Percentiles rank a stretch among this genome's conserved stretches.
Evolutionary conservation across 2,888 invertebrate genomes (phyloP).

Genomic region (Strigamia maritima): DNA sequence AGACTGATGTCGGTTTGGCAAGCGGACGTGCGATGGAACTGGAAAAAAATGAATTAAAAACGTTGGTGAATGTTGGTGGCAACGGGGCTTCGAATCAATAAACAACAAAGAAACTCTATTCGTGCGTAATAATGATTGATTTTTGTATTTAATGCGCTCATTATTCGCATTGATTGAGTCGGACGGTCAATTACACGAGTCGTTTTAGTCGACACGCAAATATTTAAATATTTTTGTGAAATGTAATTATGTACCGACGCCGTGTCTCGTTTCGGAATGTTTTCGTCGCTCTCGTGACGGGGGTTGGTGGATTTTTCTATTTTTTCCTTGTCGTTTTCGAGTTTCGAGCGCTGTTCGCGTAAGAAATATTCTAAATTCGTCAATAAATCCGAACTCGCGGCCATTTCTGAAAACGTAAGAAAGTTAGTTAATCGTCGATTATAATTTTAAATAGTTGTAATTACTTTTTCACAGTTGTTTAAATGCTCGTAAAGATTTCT

Average conservation of each 20-base stretch:
- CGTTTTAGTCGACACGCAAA: too few species aligned
- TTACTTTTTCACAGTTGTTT: not conserved
- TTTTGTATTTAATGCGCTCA: not conserved
- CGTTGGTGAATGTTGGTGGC: not conserved
- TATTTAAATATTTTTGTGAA: too few species aligned
- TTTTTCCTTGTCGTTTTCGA: not conserved
- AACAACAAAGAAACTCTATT: not conserved
- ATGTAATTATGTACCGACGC: too few species aligned
- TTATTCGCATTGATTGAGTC: not conserved
- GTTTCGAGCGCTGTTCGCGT: not conserved
- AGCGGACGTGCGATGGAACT: not conserved
- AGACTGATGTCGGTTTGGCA: not conserved
- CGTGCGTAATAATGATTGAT: not conserved
- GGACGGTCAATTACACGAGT: too few species aligned
- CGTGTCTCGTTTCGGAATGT: not conserved
- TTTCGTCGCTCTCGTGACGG: not conserved
- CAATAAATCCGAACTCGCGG: not conserved
- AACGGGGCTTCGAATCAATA: not conserved
- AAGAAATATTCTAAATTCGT: not conserved
- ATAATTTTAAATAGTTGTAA: too few species aligned
- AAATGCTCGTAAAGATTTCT: not conserved
- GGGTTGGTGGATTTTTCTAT: not conserved
- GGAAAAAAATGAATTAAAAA: not conserved
- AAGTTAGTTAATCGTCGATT: too few species aligned
- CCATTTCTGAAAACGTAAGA: not conserved